These are phyloP conservation scores for Epistrophella euchroma DNA, from an alignment of 2,888 invertebrate genomes.

Conservation along the genomic window DNA sequence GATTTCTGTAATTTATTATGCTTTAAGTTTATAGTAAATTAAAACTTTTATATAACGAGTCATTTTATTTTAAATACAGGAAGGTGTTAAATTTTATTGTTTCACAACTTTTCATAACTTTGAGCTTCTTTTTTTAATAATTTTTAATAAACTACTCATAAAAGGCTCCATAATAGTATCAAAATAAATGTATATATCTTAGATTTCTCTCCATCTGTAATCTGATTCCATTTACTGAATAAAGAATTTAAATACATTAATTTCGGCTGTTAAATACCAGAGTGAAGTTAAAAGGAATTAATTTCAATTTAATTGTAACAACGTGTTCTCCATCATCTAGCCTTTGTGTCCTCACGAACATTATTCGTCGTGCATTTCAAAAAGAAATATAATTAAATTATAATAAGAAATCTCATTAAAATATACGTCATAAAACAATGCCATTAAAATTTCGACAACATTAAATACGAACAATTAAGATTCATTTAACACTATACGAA, in stretches of 20 bases:
- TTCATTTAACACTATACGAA: constrained; percentile 45
- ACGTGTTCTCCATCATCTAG: constrained; percentile 22
- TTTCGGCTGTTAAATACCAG: constrained; percentile 4
- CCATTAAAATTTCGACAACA: constrained; percentile 67
- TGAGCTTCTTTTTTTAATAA: not conserved
- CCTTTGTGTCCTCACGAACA: constrained; percentile 7
- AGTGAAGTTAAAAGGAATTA: constrained; percentile 21
- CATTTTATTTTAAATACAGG: no score
- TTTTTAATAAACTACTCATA: not conserved
- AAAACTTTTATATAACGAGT: no score
- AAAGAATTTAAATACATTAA: constrained; percentile 3
- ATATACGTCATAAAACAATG: constrained; percentile 47
- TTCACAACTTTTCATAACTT: not conserved
- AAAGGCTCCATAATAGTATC: not conserved
- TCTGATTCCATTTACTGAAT: not conserved
- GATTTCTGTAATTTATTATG: no score
- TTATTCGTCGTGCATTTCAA: not conserved
- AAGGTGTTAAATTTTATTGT: no score
- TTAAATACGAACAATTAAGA: constrained; percentile 57
- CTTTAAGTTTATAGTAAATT: no score
- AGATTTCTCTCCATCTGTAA: not conserved
- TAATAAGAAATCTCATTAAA: constrained; percentile 60
- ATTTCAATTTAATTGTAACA: constrained; percentile 41
- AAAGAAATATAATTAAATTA: constrained; percentile 9
- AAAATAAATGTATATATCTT: not conserved